phyloP scores from a whole-genome alignment of 2,113 vertebrate species.

The Siniperca knerii region DNA sequence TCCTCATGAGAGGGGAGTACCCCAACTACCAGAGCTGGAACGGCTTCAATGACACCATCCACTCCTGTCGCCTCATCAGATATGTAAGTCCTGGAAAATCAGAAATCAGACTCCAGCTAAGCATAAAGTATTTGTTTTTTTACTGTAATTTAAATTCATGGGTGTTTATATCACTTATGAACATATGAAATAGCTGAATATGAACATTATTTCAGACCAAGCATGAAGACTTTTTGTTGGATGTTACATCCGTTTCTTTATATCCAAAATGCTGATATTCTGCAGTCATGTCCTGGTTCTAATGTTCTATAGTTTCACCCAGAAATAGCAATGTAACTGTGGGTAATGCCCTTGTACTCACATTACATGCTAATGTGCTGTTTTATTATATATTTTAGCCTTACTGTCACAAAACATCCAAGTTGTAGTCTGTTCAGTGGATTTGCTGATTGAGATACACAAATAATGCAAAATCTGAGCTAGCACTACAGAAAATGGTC shows the following conservation, averaged over 20 bases:
- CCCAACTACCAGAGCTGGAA: constrained; percentile 69
- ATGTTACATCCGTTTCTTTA: background rate
- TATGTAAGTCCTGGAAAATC: constrained; percentile 36
- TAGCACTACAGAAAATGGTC: background rate
- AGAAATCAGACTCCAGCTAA: background rate
- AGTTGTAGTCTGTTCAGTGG: background rate
- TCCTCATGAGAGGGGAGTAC: constrained; percentile 71
- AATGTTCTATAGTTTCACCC: background rate
- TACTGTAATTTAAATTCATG: background rate
- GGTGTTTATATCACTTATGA: background rate
- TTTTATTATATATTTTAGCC: background rate
- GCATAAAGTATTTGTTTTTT: background rate
- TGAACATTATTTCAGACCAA: background rate
- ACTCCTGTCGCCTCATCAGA: constrained; percentile 66
- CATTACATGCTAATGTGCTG: background rate
- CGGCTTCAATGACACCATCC: constrained; percentile 66
- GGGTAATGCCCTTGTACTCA: background rate
- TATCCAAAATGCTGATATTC: no score
- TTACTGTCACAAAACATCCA: background rate
- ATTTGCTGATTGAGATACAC: background rate
- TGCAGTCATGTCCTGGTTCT: background rate
- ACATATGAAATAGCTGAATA: no score
- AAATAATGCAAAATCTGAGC: background rate
- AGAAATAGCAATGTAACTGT: background rate
- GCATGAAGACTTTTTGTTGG: background rate